phyloP scores from a whole-genome alignment of 2,113 vertebrate genomes.

The Lethenteron reissneri region DNA sequence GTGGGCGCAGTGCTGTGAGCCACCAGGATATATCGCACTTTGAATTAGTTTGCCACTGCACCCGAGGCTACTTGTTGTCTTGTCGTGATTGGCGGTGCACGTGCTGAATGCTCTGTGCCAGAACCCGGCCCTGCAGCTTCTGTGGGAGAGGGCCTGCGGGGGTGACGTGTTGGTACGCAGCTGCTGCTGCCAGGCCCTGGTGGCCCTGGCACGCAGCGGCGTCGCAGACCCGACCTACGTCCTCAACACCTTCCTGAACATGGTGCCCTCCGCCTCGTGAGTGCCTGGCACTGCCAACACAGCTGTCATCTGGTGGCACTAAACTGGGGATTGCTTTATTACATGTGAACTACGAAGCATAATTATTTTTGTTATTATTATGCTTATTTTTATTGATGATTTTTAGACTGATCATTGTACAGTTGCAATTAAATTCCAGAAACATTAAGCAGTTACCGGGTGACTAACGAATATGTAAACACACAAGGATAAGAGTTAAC shows the following conservation, averaged over 20 bases:
- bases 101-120: constrained; percentile 18
- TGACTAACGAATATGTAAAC: no score
- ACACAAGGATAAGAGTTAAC: no score
- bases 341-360: no score
- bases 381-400: no score
- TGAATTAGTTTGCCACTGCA: constrained; percentile 5
- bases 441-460: no score
- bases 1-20: constrained; percentile 7
- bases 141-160: constrained; percentile 72
- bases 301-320: no score
- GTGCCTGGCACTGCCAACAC: no score
- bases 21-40: constrained; percentile 2
- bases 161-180: constrained; percentile 38
- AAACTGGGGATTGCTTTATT: no score
- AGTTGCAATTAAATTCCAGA: no score
- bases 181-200: constrained; percentile 50
- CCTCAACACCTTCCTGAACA: constrained; percentile 51
- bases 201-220: constrained; percentile 56
- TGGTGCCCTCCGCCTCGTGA: constrained; percentile 68
- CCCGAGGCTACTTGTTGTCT: background rate
- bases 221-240: constrained; percentile 47
- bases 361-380: no score
- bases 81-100: constrained; percentile 5
- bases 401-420: no score
- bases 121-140: constrained; percentile 48